Conservation (phyloP, 2,797 vertebrate genomes). For the Phaenicophaeus curvirostris region DNA sequence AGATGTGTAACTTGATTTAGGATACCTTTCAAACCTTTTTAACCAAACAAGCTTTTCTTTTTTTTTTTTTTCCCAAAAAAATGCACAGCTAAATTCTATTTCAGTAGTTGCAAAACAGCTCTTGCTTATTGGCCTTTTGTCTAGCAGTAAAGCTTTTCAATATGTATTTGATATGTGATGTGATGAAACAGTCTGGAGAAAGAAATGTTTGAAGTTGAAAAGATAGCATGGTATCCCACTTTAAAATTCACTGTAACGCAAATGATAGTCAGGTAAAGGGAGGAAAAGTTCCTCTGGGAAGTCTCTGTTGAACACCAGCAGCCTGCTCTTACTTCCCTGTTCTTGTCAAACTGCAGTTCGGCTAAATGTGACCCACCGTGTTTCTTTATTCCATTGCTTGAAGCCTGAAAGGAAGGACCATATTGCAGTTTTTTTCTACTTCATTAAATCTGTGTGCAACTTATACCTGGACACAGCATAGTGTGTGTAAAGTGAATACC, state of each 20-base stretch:
- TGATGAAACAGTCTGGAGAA: not conserved
- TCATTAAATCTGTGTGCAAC: not conserved
- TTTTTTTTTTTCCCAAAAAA: not conserved
- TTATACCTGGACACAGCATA: accelerated
- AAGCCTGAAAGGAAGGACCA: not conserved
- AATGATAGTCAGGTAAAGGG: not conserved
- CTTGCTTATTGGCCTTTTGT: not conserved
- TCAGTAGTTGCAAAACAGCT: not conserved
- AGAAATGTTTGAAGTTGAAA: not conserved
- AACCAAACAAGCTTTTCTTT: not conserved
- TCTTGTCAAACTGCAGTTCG: not conserved
- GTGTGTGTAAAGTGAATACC: accelerated
- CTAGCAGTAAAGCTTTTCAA: not conserved
- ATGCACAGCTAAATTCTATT: not conserved
- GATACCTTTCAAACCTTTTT: not conserved
- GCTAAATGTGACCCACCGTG: accelerated
- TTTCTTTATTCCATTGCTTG: not conserved
- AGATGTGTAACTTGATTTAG: not conserved
- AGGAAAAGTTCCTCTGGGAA: not conserved
- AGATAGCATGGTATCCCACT: not conserved
- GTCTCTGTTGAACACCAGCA: not conserved
- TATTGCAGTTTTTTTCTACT: accelerated
- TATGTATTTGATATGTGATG: accelerated
- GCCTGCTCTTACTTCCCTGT: not conserved
- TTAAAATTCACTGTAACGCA: not conserved